Percentiles rank a stretch among this genome's conserved stretches.
Conservation (phyloP, 2,797 vertebrate genomes). For the Sparus aurata region DNA sequence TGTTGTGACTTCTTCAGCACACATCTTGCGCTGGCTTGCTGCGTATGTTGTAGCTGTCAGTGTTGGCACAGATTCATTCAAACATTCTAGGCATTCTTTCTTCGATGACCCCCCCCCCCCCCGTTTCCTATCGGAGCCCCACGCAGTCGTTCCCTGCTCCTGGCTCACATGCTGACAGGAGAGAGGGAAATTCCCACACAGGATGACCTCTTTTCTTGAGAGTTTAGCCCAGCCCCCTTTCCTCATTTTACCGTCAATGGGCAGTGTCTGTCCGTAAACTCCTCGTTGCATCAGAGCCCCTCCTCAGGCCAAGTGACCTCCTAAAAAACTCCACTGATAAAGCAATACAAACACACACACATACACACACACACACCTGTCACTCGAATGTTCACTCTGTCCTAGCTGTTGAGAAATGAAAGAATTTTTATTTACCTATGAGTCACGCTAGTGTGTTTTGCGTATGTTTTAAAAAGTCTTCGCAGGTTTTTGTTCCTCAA, state of each 20-base stretch:
- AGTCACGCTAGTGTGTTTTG: slow-evolving; percentile 37
- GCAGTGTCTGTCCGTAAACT: slow-evolving; percentile 84
- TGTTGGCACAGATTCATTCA: slow-evolving; percentile 46
- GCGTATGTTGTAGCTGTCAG: slow-evolving; percentile 1
- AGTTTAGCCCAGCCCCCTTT: slow-evolving; percentile 78
- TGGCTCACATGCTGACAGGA: slow-evolving; percentile 68
- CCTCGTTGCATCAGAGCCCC: slow-evolving; percentile 80
- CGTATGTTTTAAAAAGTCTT: neutral
- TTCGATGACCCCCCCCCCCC: slow-evolving; percentile 57
- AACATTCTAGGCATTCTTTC: slow-evolving; percentile 73
- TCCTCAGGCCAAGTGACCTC: slow-evolving; percentile 60
- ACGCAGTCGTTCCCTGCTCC: slow-evolving; percentile 47
- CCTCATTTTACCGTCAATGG: slow-evolving; percentile 85
- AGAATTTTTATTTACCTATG: slow-evolving; percentile 40
- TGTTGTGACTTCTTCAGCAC: slow-evolving; percentile 1
- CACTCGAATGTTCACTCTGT: slow-evolving; percentile 49
- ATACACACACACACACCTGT: slow-evolving; percentile 50
- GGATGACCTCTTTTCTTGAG: slow-evolving; percentile 78
- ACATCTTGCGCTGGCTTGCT: neutral
- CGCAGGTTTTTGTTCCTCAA: slow-evolving; percentile 39
- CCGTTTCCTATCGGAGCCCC: slow-evolving; percentile 49
- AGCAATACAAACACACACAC: slow-evolving; percentile 63
- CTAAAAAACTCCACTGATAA: slow-evolving; percentile 70
- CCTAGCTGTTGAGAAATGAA: slow-evolving; percentile 63
- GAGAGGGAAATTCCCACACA: slow-evolving; percentile 84